Conservation (phyloP, 2,888 invertebrate genomes). For the Drosophila ustulata region DNA sequence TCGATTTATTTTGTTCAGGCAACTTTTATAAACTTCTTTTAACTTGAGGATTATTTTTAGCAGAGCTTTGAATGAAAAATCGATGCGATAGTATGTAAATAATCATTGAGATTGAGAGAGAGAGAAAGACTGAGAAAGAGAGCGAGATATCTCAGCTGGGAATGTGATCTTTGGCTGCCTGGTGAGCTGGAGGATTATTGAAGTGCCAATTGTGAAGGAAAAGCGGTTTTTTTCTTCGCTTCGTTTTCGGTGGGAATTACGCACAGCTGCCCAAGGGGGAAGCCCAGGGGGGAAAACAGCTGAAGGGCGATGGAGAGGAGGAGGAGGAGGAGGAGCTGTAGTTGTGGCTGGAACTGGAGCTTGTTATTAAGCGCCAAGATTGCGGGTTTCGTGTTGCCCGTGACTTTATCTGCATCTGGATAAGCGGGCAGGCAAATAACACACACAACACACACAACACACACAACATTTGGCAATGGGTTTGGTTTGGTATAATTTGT, state of each 20-base stretch:
- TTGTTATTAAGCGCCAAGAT: slow-evolving; percentile 55
- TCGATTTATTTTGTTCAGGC: no score
- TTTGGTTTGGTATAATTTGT: slow-evolving; percentile 21
- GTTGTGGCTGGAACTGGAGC: slow-evolving; percentile 12
- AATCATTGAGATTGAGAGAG: no score
- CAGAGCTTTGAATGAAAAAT: no score
- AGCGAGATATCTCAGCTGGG: background rate
- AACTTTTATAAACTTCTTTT: no score
- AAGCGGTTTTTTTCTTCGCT: slow-evolving; percentile 14
- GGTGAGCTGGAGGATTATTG: background rate
- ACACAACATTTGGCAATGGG: slow-evolving; percentile 21
- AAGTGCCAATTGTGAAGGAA: slow-evolving; percentile 14
- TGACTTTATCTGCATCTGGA: slow-evolving; percentile 53
- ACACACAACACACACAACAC: background rate
- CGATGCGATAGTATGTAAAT: no score
- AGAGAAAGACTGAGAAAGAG: background rate
- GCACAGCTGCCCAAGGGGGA: background rate
- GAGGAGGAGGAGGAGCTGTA: background rate
- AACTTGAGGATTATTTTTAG: no score
- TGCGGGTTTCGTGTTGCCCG: slow-evolving; percentile 37
- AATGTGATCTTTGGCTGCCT: slow-evolving; percentile 1
- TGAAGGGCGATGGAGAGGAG: background rate
- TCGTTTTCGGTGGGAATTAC: slow-evolving; percentile 4
- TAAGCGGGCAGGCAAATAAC: slow-evolving; percentile 17
- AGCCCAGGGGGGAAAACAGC: background rate